Conservation (phyloP, 2,797 vertebrate genomes). For the Decapterus maruadsi region DNA sequence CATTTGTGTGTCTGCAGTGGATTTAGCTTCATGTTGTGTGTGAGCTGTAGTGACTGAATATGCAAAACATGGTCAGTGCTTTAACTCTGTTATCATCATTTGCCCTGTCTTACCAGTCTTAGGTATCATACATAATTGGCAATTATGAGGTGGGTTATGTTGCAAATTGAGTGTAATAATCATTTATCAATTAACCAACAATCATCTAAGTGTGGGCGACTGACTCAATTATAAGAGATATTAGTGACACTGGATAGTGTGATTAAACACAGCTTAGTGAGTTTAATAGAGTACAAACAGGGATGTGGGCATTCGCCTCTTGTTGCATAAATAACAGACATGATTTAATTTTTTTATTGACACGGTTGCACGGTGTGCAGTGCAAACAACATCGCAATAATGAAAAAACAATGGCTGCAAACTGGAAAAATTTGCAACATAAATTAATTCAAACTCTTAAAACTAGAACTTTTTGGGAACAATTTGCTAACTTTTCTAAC, state of each 20-base stretch:
- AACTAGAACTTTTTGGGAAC: no score
- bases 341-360: not conserved
- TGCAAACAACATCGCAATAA: not conserved
- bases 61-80: slow-evolving; percentile 4
- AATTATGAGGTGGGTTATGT: slow-evolving; percentile 39
- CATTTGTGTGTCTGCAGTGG: not conserved
- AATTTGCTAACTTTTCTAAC: not conserved
- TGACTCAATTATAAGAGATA: slow-evolving; percentile 26
- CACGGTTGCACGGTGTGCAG: not conserved
- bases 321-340: slow-evolving; percentile 9
- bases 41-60: not conserved
- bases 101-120: slow-evolving; percentile 20
- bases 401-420: not conserved
- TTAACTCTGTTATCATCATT: slow-evolving; percentile 42
- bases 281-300: slow-evolving; percentile 1
- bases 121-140: slow-evolving; percentile 42
- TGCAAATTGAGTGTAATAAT: slow-evolving; percentile 53
- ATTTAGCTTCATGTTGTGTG: not conserved
- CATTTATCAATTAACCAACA: slow-evolving; percentile 54
- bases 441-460: not conserved
- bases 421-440: not conserved
- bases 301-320: slow-evolving; percentile 2
- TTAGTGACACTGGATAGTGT: slow-evolving; percentile 10
- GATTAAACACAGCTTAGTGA: slow-evolving; percentile 24
- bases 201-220: slow-evolving; percentile 31